These are phyloP conservation scores for Tachina fera DNA, from an alignment of 2,888 invertebrate genomes.

Conservation along the genomic window DNA sequence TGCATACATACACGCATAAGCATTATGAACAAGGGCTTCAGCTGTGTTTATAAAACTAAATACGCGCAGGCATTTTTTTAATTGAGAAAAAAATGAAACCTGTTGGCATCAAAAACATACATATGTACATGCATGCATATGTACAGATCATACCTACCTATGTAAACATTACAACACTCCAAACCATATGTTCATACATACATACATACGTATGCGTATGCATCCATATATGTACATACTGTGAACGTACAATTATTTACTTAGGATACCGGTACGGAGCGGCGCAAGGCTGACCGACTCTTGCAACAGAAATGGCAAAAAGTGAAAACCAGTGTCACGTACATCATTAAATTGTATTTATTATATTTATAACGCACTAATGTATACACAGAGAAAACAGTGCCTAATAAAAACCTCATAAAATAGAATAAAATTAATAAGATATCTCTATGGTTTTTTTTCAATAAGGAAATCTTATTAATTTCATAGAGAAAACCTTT, in stretches of 20 bases:
- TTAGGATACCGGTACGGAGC: constrained; percentile 55
- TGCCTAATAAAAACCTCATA: too few relatives aligned
- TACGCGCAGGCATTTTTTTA: constrained; percentile 14
- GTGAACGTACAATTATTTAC: constrained; percentile 17
- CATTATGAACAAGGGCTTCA: constrained; percentile 51
- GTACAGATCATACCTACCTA: not conserved
- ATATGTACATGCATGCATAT: not conserved
- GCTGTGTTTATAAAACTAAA: not conserved
- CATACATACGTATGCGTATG: too few relatives aligned
- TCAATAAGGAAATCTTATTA: too few relatives aligned
- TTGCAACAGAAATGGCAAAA: constrained; percentile 19
- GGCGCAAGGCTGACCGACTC: constrained; percentile 27
- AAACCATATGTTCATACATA: not conserved
- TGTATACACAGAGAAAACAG: too few relatives aligned
- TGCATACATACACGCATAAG: not conserved
- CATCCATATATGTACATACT: too few relatives aligned
- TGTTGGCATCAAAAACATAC: constrained; percentile 34
- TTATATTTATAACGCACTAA: not conserved
- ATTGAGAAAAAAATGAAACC: constrained; percentile 37
- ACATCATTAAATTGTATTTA: not conserved
- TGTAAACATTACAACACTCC: constrained; percentile 28
- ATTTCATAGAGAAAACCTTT: too few relatives aligned
- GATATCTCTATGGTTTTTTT: too few relatives aligned
- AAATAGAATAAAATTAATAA: too few relatives aligned
- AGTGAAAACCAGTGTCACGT: constrained; percentile 34